A percentile compares a stretch with the other conserved stretches of the same genome.
phyloP scores from a whole-genome alignment of 1,140 invertebrate species.

The Bombus sibiricus region DNA sequence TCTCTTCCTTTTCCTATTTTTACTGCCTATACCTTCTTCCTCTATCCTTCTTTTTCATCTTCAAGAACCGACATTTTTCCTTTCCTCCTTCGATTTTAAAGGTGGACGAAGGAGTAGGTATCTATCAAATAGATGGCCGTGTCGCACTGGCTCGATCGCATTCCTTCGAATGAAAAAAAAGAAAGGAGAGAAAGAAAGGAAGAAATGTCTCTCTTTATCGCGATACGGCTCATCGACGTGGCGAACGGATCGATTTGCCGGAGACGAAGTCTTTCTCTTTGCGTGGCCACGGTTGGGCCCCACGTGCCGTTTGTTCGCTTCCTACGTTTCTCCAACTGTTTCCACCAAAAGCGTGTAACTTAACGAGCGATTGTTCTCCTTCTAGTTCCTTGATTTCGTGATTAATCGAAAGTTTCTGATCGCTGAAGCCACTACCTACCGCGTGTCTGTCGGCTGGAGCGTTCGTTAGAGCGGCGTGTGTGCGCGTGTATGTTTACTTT shows the following conservation, averaged over 20 bases:
- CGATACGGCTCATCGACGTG: background rate
- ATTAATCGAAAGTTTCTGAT: background rate
- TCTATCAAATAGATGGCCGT: background rate
- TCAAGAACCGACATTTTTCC: background rate
- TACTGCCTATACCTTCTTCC: background rate
- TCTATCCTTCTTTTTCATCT: background rate
- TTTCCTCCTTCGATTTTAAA: background rate
- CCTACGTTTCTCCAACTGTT: background rate
- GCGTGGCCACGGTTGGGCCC: background rate
- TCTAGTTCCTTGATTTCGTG: background rate
- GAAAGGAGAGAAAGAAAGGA: background rate
- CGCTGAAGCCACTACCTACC: too few relatives aligned
- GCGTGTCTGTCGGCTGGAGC: background rate
- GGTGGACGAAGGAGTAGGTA: too few relatives aligned
- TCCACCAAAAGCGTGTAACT: constrained; percentile 1
- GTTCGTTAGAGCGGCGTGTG: background rate
- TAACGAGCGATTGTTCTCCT: constrained; percentile 5
- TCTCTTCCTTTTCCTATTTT: constrained; percentile 28
- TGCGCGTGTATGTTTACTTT: background rate
- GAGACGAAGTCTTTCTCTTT: background rate
- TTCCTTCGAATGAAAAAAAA: background rate
- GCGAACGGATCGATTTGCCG: constrained; percentile 15
- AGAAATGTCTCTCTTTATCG: background rate
- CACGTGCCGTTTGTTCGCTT: constrained; percentile 13
- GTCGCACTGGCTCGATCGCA: background rate